Evolutionary conservation across 1,140 invertebrate genomes (phyloP).

Genomic region (Gryon sp.): DNA sequence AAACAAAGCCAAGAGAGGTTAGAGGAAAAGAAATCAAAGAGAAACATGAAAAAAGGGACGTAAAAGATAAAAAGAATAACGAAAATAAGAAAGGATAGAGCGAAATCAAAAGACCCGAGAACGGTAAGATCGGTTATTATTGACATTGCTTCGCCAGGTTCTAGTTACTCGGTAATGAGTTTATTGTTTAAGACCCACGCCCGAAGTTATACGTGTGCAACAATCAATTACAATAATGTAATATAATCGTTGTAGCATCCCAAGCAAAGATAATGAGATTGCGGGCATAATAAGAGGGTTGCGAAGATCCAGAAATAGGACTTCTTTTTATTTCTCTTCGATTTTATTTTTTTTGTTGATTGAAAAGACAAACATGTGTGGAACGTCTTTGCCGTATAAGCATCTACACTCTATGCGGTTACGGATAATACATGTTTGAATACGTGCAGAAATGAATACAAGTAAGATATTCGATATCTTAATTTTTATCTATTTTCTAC

Average conservation of each 20-base stretch:
- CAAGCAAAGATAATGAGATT: conserved; percentile 70
- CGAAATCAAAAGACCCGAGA: conserved; percentile 4
- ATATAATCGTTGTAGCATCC: conserved; percentile 72
- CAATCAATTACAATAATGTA: conserved; percentile 76
- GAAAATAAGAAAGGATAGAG: conserved; percentile 26
- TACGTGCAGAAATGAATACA: too few relatives aligned
- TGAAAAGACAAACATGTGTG: too few relatives aligned
- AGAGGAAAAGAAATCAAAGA: background rate
- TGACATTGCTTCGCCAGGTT: conserved; percentile 49
- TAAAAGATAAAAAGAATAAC: background rate
- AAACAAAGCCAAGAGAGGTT: conserved; percentile 12
- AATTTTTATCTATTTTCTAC: too few relatives aligned
- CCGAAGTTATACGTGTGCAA: conserved; percentile 69
- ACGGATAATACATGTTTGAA: too few relatives aligned
- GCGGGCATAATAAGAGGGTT: conserved; percentile 70
- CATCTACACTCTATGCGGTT: too few relatives aligned
- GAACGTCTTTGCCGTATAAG: too few relatives aligned
- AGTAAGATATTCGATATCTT: too few relatives aligned
- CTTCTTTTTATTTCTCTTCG: conserved; percentile 5
- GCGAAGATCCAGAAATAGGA: too few relatives aligned
- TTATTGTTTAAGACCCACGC: conserved; percentile 74
- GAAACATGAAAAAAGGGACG: conserved; percentile 3
- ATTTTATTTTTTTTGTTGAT: too few relatives aligned
- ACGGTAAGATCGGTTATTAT: conserved; percentile 58
- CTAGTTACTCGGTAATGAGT: conserved; percentile 70